These are phyloP conservation scores for Diadromus collaris DNA, from an alignment of 2,888 invertebrate genomes.

Conservation along the genomic window DNA sequence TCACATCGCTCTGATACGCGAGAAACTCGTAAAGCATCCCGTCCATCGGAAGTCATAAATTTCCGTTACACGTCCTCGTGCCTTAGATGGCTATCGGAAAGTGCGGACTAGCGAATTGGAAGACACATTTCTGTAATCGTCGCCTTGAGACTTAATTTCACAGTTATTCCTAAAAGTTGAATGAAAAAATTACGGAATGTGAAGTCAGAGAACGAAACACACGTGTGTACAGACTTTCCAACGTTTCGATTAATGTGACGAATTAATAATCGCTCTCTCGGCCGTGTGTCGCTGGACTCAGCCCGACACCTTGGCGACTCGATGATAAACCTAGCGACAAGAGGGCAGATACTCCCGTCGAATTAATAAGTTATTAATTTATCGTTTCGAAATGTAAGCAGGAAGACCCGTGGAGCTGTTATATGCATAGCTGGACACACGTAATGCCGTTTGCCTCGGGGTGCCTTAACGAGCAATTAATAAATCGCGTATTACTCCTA, in stretches of 20 bases:
- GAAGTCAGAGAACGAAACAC: neutral
- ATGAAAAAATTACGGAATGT: neutral
- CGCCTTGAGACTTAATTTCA: neutral
- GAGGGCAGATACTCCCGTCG: constrained; percentile 41
- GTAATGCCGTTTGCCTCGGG: constrained; percentile 48
- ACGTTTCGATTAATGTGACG: constrained; percentile 29
- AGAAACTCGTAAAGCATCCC: neutral
- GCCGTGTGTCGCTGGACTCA: constrained; percentile 17
- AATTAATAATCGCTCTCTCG: constrained; percentile 41
- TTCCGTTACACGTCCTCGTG: neutral
- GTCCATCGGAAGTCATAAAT: neutral
- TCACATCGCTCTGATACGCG: neutral
- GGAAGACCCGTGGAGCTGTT: constrained; percentile 21
- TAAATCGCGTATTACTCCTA: constrained; percentile 66
- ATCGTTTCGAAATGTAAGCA: constrained; percentile 34
- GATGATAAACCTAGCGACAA: constrained; percentile 53
- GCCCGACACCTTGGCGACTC: constrained; percentile 40
- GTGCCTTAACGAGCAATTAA: constrained; percentile 70
- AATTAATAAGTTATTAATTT: constrained; percentile 57
- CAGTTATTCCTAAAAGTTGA: neutral
- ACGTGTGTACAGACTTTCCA: neutral
- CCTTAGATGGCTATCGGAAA: neutral
- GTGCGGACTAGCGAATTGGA: no score
- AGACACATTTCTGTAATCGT: neutral
- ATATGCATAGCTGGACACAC: constrained; percentile 23